Evolutionary conservation across 2,797 vertebrate species (phyloP).

Genomic region (Tamandua tetradactyla): DNA sequence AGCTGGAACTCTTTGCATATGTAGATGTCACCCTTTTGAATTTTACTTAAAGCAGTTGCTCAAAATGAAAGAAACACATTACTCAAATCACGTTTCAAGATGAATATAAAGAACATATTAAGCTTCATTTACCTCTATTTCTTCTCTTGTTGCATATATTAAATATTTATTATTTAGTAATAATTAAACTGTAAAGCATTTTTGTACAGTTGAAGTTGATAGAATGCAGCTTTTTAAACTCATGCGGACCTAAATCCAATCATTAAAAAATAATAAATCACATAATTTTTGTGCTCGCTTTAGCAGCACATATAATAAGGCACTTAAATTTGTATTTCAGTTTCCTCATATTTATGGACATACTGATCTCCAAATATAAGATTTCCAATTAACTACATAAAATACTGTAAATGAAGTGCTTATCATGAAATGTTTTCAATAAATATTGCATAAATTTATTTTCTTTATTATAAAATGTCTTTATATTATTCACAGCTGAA

Average conservation of each 20-base stretch:
- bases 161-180: not conserved
- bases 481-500: not conserved
- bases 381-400: not conserved
- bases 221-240: not conserved
- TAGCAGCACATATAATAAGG: too few relatives aligned
- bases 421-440: not conserved
- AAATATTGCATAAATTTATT: not conserved
- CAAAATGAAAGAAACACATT: not conserved
- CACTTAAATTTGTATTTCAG: not conserved
- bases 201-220: not conserved
- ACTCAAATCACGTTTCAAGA: not conserved
- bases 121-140: not conserved
- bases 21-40: not conserved
- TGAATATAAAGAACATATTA: not conserved
- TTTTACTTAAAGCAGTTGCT: not conserved
- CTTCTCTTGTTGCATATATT: too few relatives aligned
- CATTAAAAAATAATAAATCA: not conserved
- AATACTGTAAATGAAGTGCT: not conserved
- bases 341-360: not conserved
- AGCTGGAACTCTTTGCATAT: not conserved
- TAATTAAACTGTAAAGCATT: not conserved
- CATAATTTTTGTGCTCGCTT: too few relatives aligned
- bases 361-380: too few relatives aligned
- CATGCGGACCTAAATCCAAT: not conserved
- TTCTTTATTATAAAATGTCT: not conserved